Evolutionary conservation across 2,797 vertebrate genomes (phyloP), one percentile per base, ranked within the genome.

Genomic region (Lepilemur ruficaudatus): DNA sequence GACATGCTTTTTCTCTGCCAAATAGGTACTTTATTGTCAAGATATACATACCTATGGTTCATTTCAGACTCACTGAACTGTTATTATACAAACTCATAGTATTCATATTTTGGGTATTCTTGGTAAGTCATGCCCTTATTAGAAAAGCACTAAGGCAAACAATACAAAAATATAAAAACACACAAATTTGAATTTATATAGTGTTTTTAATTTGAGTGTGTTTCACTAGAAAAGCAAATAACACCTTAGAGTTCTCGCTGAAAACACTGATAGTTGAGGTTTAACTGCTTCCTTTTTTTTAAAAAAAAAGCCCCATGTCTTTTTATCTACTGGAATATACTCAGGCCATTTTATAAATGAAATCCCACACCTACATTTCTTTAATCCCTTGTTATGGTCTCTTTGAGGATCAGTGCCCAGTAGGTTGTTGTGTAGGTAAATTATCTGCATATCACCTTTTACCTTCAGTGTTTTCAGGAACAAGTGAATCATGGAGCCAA

Each of bases 61-160:
- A 69, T 94, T 96, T 97, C 38, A 88, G 69, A 95, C 70, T 91
- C 52, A 89, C 46, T 85, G 43, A 75, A 70, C 25, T 84, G 86
- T 94, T 91, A 76, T 69, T 82, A 7, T 43, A 17, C n/a, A 59
- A 78, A 70, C 41, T 96, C 73, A 35, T 52, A 76, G 32, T 32
- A 93, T 59, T 93, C 79, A 35, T 55, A 46, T 91, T 86, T 70
- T 79, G 17, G 22, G 61, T 82, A 95, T 86, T 4, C 2, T 93
- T 88, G 30, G 43, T 93, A 91, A 81, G 69, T 92, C 28, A 8
- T 20, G 38, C 25, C 85, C 11, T 73, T 78, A 70, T 17, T 55
- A 41, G 55, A 79, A 84, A 82, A 96, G n/a, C 76, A 96, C 1
- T 70, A 75, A 59, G 70, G 70, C n/a, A 50, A 84, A 72, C 15